Percentiles rank a stretch among this genome's conserved stretches.
These are phyloP conservation scores for Struthio camelus DNA, from an alignment of 2,113 vertebrate genomes.

Conservation along the genomic window DNA sequence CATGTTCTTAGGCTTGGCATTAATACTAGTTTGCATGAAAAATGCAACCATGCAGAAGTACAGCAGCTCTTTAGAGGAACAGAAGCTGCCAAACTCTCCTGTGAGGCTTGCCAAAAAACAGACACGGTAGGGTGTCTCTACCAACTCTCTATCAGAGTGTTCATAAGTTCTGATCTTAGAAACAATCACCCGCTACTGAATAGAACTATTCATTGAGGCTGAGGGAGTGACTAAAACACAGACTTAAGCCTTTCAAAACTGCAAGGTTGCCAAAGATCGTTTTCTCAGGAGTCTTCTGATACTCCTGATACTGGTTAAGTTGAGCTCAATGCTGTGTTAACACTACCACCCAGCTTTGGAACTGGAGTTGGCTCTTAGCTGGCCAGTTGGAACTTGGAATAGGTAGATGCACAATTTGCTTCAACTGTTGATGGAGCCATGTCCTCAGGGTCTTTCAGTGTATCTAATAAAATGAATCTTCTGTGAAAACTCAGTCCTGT, in stretches of 20 bases:
- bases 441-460: not conserved
- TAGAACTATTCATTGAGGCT: constrained; percentile 35
- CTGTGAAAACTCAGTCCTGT: not conserved
- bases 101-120: constrained; percentile 17
- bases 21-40: constrained; percentile 41
- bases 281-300: not conserved
- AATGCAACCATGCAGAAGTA: constrained; percentile 43
- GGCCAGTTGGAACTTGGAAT: not conserved
- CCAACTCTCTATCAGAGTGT: not conserved
- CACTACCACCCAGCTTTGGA: not conserved
- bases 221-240: constrained; percentile 19
- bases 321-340: not conserved
- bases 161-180: constrained; percentile 14
- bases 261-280: not conserved
- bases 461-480: not conserved
- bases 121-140: constrained; percentile 19
- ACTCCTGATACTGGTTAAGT: not conserved
- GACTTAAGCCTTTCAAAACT: not conserved
- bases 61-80: constrained; percentile 36
- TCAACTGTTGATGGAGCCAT: not conserved
- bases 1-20: constrained; percentile 34
- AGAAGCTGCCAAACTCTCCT: constrained; percentile 44
- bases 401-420: not conserved
- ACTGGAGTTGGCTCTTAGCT: not conserved
- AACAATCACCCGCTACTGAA: constrained; percentile 46